Percentiles rank a stretch among this genome's conserved stretches.
phyloP scores from a whole-genome alignment of 2,888 invertebrate genomes.

The Agrochola circellaris region DNA sequence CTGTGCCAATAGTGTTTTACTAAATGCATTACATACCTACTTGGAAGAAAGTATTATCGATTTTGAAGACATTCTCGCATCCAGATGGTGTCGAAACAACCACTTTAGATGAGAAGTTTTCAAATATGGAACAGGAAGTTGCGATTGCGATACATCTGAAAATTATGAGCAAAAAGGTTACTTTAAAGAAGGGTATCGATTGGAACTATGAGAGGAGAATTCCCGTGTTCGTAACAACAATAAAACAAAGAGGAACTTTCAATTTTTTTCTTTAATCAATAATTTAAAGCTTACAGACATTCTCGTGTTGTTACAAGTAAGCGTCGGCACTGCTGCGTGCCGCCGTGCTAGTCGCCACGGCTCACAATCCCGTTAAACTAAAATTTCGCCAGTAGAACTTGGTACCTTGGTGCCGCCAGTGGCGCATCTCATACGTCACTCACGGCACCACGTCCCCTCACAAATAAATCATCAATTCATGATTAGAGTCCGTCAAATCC shows the following conservation, averaged over 20 bases:
- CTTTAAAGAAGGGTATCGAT: slow-evolving; percentile 1
- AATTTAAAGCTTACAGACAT: slow-evolving; percentile 90
- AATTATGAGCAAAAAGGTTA: slow-evolving; percentile 28
- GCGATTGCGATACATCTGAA: slow-evolving; percentile 36
- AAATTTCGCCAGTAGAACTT: slow-evolving; percentile 80
- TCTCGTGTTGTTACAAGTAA: slow-evolving; percentile 80
- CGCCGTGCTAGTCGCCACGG: slow-evolving; percentile 69
- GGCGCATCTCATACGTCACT: slow-evolving; percentile 76
- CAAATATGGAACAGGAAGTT: slow-evolving; percentile 18
- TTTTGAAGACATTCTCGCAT: not conserved
- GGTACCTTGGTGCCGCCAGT: slow-evolving; percentile 70
- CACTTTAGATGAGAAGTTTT: slow-evolving; percentile 1
- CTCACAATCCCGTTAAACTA: slow-evolving; percentile 75
- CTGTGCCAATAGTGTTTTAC: not conserved
- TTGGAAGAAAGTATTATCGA: slow-evolving; percentile 20
- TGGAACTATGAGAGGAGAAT: not conserved
- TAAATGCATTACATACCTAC: slow-evolving; percentile 26
- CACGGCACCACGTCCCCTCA: slow-evolving; percentile 62
- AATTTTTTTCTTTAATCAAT: slow-evolving; percentile 89
- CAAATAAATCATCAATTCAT: slow-evolving; percentile 74
- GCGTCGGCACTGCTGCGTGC: slow-evolving; percentile 67
- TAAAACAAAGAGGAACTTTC: slow-evolving; percentile 84
- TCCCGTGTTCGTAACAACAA: slow-evolving; percentile 58
- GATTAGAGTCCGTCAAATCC: slow-evolving; percentile 75
- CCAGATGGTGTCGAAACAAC: not conserved